Base-by-base conservation (phyloP, 1,140 invertebrate species). In the Adoxophyes honmai region DNA sequence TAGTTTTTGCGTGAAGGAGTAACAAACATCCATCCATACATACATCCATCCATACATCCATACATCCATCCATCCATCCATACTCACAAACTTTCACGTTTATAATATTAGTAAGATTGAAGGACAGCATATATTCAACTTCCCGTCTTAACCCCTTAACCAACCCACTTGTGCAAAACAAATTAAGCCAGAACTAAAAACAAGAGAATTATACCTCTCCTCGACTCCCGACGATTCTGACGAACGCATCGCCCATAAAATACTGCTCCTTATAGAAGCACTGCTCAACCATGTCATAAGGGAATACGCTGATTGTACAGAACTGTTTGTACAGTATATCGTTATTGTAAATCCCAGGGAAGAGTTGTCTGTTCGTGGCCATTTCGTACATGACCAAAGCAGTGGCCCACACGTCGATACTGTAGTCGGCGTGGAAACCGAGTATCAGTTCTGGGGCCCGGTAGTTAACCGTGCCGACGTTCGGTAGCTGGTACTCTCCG, bases 401-500 rank as follows among this genome's bases (percentile, higher is more conserved):
- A 0, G 73, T 69, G 0, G 70, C 62, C 80, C 80, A 81, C 3
- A 83, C 67, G 38, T 83, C 80, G n/a, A 76, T 61, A 15, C 58
- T 65, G 39, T 64, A 70, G 3, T 58, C 63, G 0, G 64, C 39
- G 5, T 57, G 55, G 44, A 68, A 62, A 10, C 80, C 78, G 13
- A 83, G 61, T 34, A 83, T 79, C 0, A 71, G 37, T 59, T 83
- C 80, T 9, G 80, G 80, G 0, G 80, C 42, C 0, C 75, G 59
- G 36, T 83, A 83, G 18, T 48, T 65, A 0, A 36, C n/a, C 7
- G 69, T 66, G 0, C 75, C 75, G 1, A 66, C 59, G 18, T 60
- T 57, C 4, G 70, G 60, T 14, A 53, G 0, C 0, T 64, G 34
- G 1, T 15, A n/a, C 5, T 35, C 38, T 5, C 59, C 10, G 9